These are phyloP conservation scores for Invenusta paracnida DNA, from an alignment of 2,888 invertebrate genomes.

Conservation along the genomic window DNA sequence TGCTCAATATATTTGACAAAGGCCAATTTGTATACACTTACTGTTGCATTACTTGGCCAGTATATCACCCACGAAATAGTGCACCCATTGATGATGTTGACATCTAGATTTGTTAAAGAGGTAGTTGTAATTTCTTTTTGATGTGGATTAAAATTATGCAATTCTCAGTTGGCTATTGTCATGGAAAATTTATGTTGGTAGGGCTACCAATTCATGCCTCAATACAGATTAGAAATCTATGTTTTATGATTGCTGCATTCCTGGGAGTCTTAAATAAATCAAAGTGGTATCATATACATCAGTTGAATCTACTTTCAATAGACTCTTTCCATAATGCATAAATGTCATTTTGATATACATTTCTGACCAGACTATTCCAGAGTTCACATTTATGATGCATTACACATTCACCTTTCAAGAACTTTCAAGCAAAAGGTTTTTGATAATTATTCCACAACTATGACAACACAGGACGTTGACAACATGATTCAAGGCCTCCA, in stretches of 20 bases:
- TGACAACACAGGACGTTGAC: too few relatives aligned
- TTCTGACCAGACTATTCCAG: not conserved
- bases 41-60: too few relatives aligned
- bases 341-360: not conserved
- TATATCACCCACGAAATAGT: not conserved
- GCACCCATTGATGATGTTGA: not conserved
- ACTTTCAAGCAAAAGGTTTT: too few relatives aligned
- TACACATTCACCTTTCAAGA: not conserved
- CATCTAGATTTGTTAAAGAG: not conserved
- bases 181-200: not conserved
- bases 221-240: not conserved
- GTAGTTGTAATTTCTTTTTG: not conserved
- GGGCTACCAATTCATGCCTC: not conserved
- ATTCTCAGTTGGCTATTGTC: not conserved
- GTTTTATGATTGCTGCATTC: not conserved
- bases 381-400: not conserved
- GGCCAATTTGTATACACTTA: too few relatives aligned
- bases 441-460: too few relatives aligned
- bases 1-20: too few relatives aligned
- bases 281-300: not conserved
- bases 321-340: not conserved
- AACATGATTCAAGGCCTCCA: too few relatives aligned
- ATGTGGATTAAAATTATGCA: not conserved
- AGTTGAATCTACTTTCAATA: not conserved
- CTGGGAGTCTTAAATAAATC: not conserved